These are phyloP conservation scores for Habroteleia sp. DNA, from an alignment of 2,888 invertebrate genomes.

Conservation along the genomic window DNA sequence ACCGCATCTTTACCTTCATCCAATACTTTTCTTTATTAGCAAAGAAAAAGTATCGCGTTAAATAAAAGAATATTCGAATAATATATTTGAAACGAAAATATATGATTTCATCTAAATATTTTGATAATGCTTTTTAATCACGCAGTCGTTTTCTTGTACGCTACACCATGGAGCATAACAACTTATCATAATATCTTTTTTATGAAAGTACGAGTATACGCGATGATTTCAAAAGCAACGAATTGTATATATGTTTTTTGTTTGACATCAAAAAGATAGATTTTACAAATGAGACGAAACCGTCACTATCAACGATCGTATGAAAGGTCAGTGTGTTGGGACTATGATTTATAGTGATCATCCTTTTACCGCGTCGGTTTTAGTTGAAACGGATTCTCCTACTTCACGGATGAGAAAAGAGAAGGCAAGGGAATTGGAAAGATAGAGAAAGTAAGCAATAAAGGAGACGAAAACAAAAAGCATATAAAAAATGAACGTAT, in stretches of 20 bases:
- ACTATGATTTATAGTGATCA: constrained; percentile 70
- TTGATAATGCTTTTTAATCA: too few relatives aligned
- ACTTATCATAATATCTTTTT: too few relatives aligned
- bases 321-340: constrained; percentile 65
- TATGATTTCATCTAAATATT: too few relatives aligned
- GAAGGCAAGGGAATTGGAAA: constrained; percentile 47
- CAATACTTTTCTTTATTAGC: too few relatives aligned
- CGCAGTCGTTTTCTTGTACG: too few relatives aligned
- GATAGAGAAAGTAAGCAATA: constrained; percentile 53
- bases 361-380: constrained; percentile 65
- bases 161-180: too few relatives aligned
- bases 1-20: too few relatives aligned
- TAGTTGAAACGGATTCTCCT: constrained; percentile 64
- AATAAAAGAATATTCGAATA: too few relatives aligned
- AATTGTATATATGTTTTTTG: constrained; percentile 37
- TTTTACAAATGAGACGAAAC: constrained; percentile 65
- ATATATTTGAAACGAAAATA: too few relatives aligned
- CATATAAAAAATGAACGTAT: constrained; percentile 53
- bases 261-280: constrained; percentile 55
- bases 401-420: constrained; percentile 52
- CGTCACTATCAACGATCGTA: constrained; percentile 57
- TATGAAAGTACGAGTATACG: background rate
- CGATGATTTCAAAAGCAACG: constrained; percentile 20
- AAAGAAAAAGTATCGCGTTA: too few relatives aligned
- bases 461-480: constrained; percentile 62